A percentile compares a stretch with the other conserved stretches of the same genome.
phyloP scores from a whole-genome alignment of 2,888 invertebrate species.

The Archips crataeganus region DNA sequence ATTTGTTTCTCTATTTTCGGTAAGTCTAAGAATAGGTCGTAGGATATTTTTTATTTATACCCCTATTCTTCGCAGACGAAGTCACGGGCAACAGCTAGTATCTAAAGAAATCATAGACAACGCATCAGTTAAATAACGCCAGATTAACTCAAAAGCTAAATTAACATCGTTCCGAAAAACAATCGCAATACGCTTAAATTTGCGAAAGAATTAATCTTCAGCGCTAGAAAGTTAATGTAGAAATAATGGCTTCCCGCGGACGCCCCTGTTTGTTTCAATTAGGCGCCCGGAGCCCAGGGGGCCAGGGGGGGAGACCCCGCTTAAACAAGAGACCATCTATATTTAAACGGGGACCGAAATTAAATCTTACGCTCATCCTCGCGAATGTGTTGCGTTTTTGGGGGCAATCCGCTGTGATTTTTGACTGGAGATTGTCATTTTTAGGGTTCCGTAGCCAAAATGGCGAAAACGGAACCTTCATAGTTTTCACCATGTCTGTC shows the following conservation, averaged over 20 bases:
- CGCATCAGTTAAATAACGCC: background rate
- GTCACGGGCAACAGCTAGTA: no score
- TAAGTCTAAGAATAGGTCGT: no score
- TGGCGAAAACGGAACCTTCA: no score
- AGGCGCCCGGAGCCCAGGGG: conserved; percentile 60
- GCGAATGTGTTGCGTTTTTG: conserved; percentile 58
- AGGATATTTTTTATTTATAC: no score
- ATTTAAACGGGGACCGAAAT: conserved; percentile 77
- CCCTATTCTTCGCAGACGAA: no score
- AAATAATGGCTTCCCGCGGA: conserved; percentile 82
- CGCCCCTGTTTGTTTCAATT: conserved; percentile 85
- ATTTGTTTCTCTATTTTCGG: no score
- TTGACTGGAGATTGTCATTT: background rate
- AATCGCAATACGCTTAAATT: conserved; percentile 25
- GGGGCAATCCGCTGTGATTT: conserved; percentile 53
- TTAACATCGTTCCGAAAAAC: conserved; percentile 2
- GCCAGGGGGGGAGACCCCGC: conserved; percentile 18
- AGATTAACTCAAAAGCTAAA: background rate
- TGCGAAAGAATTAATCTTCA: conserved; percentile 39
- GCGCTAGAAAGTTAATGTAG: conserved; percentile 72
- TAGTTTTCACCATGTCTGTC: no score
- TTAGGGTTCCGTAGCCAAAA: no score
- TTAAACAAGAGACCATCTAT: conserved; percentile 61
- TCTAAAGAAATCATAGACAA: no score
- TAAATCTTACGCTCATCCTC: conserved; percentile 73